Conservation (phyloP, 92 coral and sea anemone genomes). For the Bergia sp. region DNA sequence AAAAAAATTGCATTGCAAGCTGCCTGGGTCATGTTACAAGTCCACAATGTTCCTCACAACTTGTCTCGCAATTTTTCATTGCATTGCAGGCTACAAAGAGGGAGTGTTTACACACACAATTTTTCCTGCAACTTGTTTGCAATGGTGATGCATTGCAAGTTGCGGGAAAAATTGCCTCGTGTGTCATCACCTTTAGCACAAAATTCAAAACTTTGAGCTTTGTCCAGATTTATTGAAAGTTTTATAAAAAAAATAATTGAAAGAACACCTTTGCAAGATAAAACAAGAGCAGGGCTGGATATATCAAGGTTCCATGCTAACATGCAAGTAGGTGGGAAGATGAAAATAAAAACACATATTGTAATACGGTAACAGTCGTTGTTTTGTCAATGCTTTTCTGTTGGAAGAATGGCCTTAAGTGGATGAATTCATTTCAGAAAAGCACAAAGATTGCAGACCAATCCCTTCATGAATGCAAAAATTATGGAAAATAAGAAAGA, state of each 20-base stretch:
- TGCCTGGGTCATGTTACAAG: slow-evolving; percentile 24
- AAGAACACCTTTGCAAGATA: neutral
- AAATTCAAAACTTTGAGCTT: neutral
- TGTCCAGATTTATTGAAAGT: neutral
- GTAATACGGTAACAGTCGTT: slow-evolving; percentile 5
- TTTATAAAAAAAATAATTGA: neutral
- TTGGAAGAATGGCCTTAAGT: slow-evolving; percentile 16
- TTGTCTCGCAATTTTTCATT: slow-evolving; percentile 46
- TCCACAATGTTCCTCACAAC: slow-evolving; percentile 41
- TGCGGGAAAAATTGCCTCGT: slow-evolving; percentile 26
- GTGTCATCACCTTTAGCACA: slow-evolving; percentile 19
- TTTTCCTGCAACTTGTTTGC: slow-evolving; percentile 43
- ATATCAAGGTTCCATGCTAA: no score
- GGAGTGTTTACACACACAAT: slow-evolving; percentile 47
- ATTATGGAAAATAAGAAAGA: slow-evolving; percentile 14
- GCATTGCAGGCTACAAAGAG: slow-evolving; percentile 46
- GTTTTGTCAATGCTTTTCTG: slow-evolving; percentile 9
- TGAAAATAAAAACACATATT: neutral
- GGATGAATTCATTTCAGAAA: slow-evolving; percentile 15
- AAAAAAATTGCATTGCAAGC: slow-evolving; percentile 11
- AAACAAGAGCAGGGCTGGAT: no score
- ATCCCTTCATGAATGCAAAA: slow-evolving; percentile 13
- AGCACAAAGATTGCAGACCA: slow-evolving; percentile 9
- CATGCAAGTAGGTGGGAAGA: no score
- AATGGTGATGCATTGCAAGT: slow-evolving; percentile 44